Conservation (phyloP, 2,113 vertebrate species). For the Microcebus murinus region DNA sequence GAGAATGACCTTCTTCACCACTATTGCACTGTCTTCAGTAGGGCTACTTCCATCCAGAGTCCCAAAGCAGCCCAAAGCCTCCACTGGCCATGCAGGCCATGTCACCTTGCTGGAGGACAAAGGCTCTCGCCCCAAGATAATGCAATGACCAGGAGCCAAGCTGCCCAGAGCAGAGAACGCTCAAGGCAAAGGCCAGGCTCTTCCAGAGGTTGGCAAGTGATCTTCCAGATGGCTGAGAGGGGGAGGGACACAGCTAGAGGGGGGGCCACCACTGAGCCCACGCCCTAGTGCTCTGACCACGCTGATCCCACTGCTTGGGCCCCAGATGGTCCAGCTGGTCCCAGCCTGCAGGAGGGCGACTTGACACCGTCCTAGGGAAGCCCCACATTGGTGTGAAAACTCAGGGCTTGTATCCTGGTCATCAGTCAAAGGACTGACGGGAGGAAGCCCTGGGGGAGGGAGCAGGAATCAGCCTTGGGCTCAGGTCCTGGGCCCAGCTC, state of each 20-base stretch:
- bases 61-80: not conserved
- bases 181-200: not conserved
- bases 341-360: not conserved
- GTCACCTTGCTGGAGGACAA: not conserved
- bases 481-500: not conserved
- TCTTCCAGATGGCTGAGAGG: not conserved
- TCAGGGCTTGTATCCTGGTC: not conserved
- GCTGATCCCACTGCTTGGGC: not conserved
- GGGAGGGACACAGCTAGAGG: not conserved
- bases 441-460: not conserved
- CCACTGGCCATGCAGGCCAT: not conserved
- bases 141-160: not conserved
- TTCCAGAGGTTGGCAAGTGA: not conserved
- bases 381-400: not conserved
- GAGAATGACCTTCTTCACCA: not conserved
- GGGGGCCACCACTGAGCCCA: not conserved
- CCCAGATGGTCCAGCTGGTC: not conserved
- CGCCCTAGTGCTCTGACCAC: not conserved
- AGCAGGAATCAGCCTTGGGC: not conserved
- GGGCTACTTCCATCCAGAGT: not conserved
- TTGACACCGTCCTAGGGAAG: not conserved
- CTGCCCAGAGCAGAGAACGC: constrained; percentile 27
- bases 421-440: not conserved
- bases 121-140: not conserved
- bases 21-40: not conserved